These are phyloP conservation scores for Xylota segnis DNA, from an alignment of 2,888 invertebrate genomes.

Conservation along the genomic window DNA sequence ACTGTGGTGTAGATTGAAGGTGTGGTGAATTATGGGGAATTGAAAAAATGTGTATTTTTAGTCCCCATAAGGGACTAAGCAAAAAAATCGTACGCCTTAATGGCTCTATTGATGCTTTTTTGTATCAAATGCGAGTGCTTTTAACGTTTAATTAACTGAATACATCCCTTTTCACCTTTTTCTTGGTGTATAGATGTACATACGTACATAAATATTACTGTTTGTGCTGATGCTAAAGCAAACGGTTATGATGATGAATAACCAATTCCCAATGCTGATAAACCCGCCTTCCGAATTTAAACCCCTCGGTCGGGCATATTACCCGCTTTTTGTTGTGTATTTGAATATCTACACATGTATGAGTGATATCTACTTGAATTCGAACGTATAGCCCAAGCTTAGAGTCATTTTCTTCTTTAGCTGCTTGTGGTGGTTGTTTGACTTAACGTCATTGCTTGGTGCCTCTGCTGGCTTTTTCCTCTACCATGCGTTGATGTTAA, in stretches of 20 bases:
- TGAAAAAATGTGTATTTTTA: slow-evolving; percentile 28
- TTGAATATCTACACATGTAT: slow-evolving; percentile 2
- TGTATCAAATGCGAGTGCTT: background rate
- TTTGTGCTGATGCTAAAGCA: slow-evolving; percentile 14
- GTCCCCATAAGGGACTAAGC: background rate
- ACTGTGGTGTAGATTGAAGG: slow-evolving; percentile 6
- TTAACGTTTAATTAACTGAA: background rate
- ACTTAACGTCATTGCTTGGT: slow-evolving; percentile 5
- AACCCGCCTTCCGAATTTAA: slow-evolving; percentile 3
- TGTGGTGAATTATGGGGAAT: slow-evolving; percentile 43
- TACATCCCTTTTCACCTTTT: background rate
- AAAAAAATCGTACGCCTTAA: background rate
- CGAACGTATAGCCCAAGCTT: slow-evolving; percentile 27
- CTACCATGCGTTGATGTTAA: slow-evolving; percentile 51
- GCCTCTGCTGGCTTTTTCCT: slow-evolving; percentile 2
- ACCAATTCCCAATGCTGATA: slow-evolving; percentile 41
- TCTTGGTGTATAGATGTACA: background rate
- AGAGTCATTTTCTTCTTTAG: slow-evolving; percentile 10
- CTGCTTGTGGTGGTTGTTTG: slow-evolving; percentile 25
- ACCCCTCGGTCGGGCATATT: slow-evolving; percentile 1
- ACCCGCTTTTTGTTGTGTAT: background rate
- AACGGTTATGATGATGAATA: slow-evolving; percentile 57
- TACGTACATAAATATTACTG: background rate
- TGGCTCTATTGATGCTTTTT: background rate
- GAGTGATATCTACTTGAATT: slow-evolving; percentile 34